phyloP scores from a whole-genome alignment of 2,888 invertebrate genomes.

The Agrenia bidenticulata region DNA sequence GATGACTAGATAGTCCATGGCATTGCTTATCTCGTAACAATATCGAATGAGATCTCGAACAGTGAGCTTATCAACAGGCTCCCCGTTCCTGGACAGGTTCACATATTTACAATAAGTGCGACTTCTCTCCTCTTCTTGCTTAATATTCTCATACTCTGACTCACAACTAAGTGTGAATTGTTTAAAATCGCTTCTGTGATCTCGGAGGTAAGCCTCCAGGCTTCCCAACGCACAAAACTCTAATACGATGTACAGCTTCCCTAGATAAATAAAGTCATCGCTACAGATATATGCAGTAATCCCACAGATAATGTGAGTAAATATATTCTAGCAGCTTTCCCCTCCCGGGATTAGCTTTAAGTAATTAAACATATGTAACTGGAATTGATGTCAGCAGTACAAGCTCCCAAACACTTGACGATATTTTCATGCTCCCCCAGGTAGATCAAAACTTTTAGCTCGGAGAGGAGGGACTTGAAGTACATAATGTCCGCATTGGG shows the following conservation, averaged over 20 bases:
- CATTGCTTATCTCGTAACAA: conserved; percentile 13
- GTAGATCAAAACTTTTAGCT: conserved; percentile 16
- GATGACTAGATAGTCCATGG: conserved; percentile 9
- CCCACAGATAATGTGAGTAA: too few relatives aligned
- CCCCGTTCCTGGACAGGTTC: conserved; percentile 13
- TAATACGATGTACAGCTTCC: conserved; percentile 11
- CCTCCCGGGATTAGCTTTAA: too few relatives aligned
- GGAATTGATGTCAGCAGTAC: conserved; percentile 6
- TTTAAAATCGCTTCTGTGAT: conserved; percentile 18
- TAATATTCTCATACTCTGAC: conserved; percentile 6
- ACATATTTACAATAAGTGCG: conserved; percentile 5
- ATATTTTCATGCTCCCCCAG: conserved; percentile 19
- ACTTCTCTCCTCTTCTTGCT: not conserved
- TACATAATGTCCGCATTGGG: conserved; percentile 9
- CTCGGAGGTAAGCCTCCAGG: conserved; percentile 10
- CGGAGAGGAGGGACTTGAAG: conserved; percentile 17
- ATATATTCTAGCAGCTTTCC: too few relatives aligned
- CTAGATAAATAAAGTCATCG: too few relatives aligned
- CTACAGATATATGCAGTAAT: too few relatives aligned
- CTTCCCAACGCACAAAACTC: conserved; percentile 8
- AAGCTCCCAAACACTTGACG: conserved; percentile 13
- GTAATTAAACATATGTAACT: too few relatives aligned
- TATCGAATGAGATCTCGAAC: conserved; percentile 1
- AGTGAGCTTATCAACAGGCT: not conserved
- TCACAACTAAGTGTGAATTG: not conserved